phyloP scores from a whole-genome alignment of 1,140 invertebrate genomes.

The Drosophila kikkawai region DNA sequence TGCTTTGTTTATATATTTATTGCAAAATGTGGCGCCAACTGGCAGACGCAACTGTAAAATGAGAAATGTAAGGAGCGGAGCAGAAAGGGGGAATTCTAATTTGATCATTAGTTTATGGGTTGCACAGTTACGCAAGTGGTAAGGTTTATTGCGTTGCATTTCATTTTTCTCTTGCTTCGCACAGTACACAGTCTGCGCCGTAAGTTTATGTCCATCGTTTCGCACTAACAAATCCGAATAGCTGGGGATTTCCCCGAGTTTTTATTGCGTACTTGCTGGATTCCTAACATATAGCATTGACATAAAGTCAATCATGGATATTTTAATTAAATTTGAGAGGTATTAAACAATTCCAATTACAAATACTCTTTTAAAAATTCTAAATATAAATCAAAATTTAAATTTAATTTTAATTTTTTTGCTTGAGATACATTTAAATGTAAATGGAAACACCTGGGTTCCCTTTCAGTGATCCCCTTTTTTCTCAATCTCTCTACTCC shows the following conservation, averaged over 20 bases:
- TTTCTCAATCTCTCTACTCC: neutral
- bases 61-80: neutral
- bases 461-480: neutral
- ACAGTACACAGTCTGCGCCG: constrained; percentile 10
- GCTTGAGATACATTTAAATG: no score
- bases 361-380: no score
- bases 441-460: no score
- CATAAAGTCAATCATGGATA: neutral
- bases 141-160: constrained; percentile 77
- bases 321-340: no score
- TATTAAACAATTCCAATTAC: no score
- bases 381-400: no score
- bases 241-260: neutral
- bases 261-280: neutral
- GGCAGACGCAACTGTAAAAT: constrained; percentile 24
- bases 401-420: no score
- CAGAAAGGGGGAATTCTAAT: constrained; percentile 51
- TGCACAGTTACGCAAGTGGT: constrained; percentile 69
- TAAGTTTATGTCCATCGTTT: constrained; percentile 11
- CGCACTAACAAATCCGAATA: neutral
- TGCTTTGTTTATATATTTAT: constrained; percentile 66
- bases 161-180: constrained; percentile 45
- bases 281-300: neutral
- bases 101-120: constrained; percentile 62
- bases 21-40: constrained; percentile 72